Evolutionary conservation across 2,797 vertebrate genomes (phyloP).

Genomic region (Falco cherrug): DNA sequence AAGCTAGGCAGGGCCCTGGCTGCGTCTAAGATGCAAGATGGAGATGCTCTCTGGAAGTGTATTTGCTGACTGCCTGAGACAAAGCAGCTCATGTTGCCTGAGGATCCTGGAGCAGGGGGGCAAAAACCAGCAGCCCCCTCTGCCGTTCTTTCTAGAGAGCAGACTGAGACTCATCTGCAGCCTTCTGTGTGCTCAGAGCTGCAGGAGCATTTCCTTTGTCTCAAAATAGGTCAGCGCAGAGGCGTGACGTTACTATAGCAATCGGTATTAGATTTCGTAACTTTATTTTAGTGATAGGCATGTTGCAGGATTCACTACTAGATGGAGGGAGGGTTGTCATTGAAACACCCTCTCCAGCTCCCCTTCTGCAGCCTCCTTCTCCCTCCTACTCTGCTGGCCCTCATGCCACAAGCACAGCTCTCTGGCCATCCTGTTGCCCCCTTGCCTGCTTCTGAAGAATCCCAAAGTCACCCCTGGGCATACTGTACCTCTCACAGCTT

Average conservation of each 20-base stretch:
- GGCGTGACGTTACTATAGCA: constrained; percentile 58
- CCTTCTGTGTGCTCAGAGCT: not conserved
- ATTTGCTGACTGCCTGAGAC: not conserved
- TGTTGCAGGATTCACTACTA: not conserved
- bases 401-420: accelerated
- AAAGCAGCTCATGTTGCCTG: not conserved
- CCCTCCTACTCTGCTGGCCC: not conserved
- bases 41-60: not conserved
- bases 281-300: not conserved
- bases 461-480: not conserved
- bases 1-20: not conserved
- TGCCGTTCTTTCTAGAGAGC: not conserved
- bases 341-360: not conserved
- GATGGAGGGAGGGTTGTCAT: not conserved
- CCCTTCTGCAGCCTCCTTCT: not conserved
- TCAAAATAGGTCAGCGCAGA: constrained; percentile 56
- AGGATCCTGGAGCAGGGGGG: not conserved
- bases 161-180: not conserved
- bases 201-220: constrained; percentile 30
- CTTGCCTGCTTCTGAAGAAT: not conserved
- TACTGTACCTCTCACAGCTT: constrained; percentile 41
- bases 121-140: not conserved
- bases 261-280: constrained; percentile 45
- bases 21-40: not conserved
- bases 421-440: accelerated